phyloP scores from a whole-genome alignment of 2,888 invertebrate species.

The Pterostichus madidus region DNA sequence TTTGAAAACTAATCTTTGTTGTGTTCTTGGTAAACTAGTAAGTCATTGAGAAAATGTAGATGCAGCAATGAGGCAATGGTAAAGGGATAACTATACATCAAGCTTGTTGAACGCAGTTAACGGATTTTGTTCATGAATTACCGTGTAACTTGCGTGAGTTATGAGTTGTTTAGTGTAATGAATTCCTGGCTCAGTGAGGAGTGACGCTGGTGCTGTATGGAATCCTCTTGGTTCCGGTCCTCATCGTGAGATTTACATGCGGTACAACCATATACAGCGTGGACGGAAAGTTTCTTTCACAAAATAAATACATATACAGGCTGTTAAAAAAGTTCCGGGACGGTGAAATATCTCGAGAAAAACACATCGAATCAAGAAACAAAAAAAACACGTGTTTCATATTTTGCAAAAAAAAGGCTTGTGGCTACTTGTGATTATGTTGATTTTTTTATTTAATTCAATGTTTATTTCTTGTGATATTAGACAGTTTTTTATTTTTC shows the following conservation, averaged over 20 bases:
- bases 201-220: slow-evolving; percentile 8
- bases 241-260: background rate
- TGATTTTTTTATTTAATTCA: too few relatives aligned
- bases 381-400: too few relatives aligned
- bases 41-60: background rate
- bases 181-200: slow-evolving; percentile 31
- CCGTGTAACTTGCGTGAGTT: slow-evolving; percentile 43
- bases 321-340: too few relatives aligned
- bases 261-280: too few relatives aligned
- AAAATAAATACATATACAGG: too few relatives aligned
- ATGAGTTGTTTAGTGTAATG: slow-evolving; percentile 50
- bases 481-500: too few relatives aligned
- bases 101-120: slow-evolving; percentile 52
- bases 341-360: too few relatives aligned
- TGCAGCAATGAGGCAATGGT: background rate
- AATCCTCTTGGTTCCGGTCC: slow-evolving; percentile 12
- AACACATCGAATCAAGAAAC: too few relatives aligned
- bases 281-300: too few relatives aligned
- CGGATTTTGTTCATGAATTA: slow-evolving; percentile 61
- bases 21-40: background rate
- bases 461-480: too few relatives aligned
- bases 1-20: background rate
- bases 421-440: too few relatives aligned
- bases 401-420: too few relatives aligned
- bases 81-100: slow-evolving; percentile 49